Evolutionary conservation across 2,888 invertebrate genomes (phyloP).

Genomic region (Cactoblastis cactorum): DNA sequence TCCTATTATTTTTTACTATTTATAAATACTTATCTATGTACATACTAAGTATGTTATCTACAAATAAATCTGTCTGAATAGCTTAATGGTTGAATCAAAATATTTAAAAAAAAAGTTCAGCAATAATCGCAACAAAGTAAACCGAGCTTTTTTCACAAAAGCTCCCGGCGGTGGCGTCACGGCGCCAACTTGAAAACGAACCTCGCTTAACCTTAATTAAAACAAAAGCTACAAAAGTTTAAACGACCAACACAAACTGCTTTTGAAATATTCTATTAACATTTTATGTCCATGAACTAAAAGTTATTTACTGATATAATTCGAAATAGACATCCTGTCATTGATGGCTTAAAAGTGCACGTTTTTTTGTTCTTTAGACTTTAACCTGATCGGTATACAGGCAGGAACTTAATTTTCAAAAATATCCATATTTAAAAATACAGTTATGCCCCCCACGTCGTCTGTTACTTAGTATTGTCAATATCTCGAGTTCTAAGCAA

Average conservation of each 20-base stretch:
- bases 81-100: background rate
- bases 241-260: conserved; percentile 10
- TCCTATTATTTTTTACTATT: too few species aligned
- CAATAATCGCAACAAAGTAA: conserved; percentile 1
- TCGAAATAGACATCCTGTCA: background rate
- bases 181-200: conserved; percentile 1
- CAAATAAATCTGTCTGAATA: background rate
- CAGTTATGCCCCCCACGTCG: too few species aligned
- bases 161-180: background rate
- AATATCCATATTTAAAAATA: too few species aligned
- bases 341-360: too few species aligned
- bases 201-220: conserved; percentile 9
- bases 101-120: background rate
- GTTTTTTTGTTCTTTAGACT: too few species aligned
- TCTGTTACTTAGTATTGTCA: too few species aligned
- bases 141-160: conserved; percentile 4
- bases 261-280: conserved; percentile 6
- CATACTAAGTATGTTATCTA: background rate
- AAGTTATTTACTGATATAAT: background rate
- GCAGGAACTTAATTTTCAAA: too few species aligned
- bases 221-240: conserved; percentile 10
- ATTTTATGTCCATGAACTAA: conserved; percentile 2
- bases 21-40: too few species aligned
- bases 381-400: too few species aligned
- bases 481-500: too few species aligned